Conservation (phyloP, 2,797 vertebrate species). For the Denticeps clupeoides region DNA sequence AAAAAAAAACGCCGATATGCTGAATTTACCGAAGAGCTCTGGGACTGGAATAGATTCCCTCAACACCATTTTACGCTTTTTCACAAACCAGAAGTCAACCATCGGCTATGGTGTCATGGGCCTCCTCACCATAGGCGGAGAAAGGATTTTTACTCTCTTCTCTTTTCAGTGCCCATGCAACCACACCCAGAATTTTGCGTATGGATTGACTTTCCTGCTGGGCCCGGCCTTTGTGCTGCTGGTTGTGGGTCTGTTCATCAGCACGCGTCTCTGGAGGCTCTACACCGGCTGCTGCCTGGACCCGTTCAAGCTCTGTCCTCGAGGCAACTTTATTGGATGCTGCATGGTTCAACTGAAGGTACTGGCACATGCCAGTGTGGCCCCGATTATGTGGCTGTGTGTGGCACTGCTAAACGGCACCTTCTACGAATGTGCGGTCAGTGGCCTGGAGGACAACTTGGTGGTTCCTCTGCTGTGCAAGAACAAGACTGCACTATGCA, state of each 20-base stretch:
- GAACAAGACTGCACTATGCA: conserved; percentile 62
- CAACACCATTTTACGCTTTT: conserved; percentile 66
- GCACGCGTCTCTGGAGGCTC: conserved; percentile 69
- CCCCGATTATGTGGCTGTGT: conserved; percentile 84
- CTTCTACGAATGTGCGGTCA: conserved; percentile 86
- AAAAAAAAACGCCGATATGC: not conserved
- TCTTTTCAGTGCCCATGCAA: conserved; percentile 90
- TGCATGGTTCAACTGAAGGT: conserved; percentile 55
- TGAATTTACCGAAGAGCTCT: not conserved
- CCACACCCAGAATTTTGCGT: conserved; percentile 64
- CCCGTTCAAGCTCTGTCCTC: conserved; percentile 70
- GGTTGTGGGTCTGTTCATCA: conserved; percentile 71
- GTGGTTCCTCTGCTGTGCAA: conserved; percentile 65
- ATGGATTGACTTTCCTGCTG: conserved; percentile 76
- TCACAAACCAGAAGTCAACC: conserved; percentile 71
- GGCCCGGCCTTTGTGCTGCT: conserved; percentile 75
- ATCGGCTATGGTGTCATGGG: conserved; percentile 89
- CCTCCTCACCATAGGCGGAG: conserved; percentile 76
- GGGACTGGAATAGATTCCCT: conserved; percentile 68
- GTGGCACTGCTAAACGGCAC: conserved; percentile 84
- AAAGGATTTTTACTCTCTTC: conserved; percentile 76
- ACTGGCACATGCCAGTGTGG: conserved; percentile 63
- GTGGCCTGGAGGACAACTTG: conserved; percentile 59
- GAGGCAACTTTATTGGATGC: conserved; percentile 53
- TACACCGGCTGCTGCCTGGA: conserved; percentile 83